Base-by-base conservation (phyloP, 2,797 vertebrate genomes). In the Tamandua tetradactyla region DNA sequence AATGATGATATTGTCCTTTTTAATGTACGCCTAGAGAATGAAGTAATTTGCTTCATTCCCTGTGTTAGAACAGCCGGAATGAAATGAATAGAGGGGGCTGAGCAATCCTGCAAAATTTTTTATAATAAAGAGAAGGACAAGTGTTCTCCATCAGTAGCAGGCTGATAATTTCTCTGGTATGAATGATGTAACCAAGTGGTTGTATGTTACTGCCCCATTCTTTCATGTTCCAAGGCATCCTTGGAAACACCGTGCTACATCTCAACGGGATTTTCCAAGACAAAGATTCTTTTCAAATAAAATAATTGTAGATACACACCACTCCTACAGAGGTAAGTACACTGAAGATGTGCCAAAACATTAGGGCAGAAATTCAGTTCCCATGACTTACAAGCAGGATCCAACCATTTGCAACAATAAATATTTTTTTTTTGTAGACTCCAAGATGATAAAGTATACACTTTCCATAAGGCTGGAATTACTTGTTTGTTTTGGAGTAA, bases 251-350 rank as follows among this genome's bases (percentile, higher is more conserved):
- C 40, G 91, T 95, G 96, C 95, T 96, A 95, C 86, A 80, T 95
- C 96, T 97, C 96, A 96, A 94, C 96, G 96, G 93, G 96, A 97
- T 97, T 97, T 97, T 97, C 93, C 92, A 96, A 96, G 94, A 95
- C 94, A 97, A 95, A 96, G 95, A 97, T 96, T 96, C 96, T 93
- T 97, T 97, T 96, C 97, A 97, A 97, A 96, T 95, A 97, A 66
- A 87, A 92, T 95, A 96, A 97, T 95, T 94, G 95, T 96, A 92
- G 88, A 96, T 92, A 95, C 80, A 96, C 92, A 95, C 95, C 90
- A 95, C 57, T 97, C 93, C 92, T 93, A 96, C 90, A 95, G 96
- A 96, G 95, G 96, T 97, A 97, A 96, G 86, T 95, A 95, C 89
- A 94, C 88, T 95, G 90, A 97, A 92, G 96, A 94, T 96, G 88